Base-by-base conservation (phyloP, 2,113 vertebrate genomes). In the Cololabis saira region DNA sequence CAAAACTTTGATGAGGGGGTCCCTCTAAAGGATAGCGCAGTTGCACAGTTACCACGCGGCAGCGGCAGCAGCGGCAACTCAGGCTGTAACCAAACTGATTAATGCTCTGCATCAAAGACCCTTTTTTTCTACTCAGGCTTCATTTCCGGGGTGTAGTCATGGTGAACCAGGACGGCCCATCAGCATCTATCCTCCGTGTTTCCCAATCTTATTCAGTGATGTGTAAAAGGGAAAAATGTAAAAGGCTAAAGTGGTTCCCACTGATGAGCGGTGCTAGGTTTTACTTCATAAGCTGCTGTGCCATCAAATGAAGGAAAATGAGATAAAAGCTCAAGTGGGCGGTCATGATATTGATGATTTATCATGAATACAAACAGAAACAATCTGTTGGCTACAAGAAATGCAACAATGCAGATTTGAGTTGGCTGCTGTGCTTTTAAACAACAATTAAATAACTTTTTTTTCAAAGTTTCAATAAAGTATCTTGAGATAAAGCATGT, bases 1-100 rank as follows among this genome's bases (percentile, higher is more conserved):
- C 94, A 93, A 96, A 97, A 96, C 94, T 95, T 95, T 96, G 96
- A 98, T 89, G 94, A 95, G 95, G 88, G 86, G 90, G 94, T 93
- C 95, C 94, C 95, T 96, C 92, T 91, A 80, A 93, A 95, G 93
- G 93, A 95, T 92, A 92, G 90, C 90, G 82, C 87, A 81, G 81
- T 76, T 90, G 91, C 74, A 82, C 83, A 48, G 24, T 27, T 27
- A 27, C 24, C 24, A 27, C 24, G 66, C 64, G 27, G 75, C 56
- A 48, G 56, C 68, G 33, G 62, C 37, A 48, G 56, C 68, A 41
- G 62, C 37, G 0, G 68, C 61, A 64, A 48, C 68, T 78, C 68
- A 1, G 33, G 73, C 60, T 43, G 64, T 37, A 71, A 76, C 65
- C 85, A 53, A 88, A 93, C 94, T 92, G 94, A 96, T 96, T 96